Base-by-base conservation (phyloP, 2,113 vertebrate species). In the Gopherus evgoodei region DNA sequence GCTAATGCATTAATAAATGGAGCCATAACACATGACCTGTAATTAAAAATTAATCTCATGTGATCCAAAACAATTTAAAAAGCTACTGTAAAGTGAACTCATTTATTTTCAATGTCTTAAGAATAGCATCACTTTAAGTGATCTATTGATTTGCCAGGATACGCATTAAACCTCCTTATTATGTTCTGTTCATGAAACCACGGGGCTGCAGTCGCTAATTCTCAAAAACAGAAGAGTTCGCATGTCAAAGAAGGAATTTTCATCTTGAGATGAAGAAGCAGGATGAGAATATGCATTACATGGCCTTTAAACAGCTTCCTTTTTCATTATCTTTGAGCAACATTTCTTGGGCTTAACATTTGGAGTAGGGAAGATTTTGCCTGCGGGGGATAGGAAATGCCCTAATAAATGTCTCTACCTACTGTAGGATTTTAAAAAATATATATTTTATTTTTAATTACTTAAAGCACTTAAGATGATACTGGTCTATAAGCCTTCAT, bases 21-120 rank as follows among this genome's bases (percentile, higher is more conserved):
- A 93, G 11, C 76, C 91, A 81, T 75, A 91, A 84, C 57, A 86
- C 11, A 65, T 81, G 29, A 56, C 42, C 78, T 83, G 14, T 91
- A 92, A 89, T 88, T 92, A 91, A 93, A 91, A 88, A 90, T 93
- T 42, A 92, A 90, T 88, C 38, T 50, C 90, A 35, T 47, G 27
- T 78, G 69, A 59, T 76, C 44, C 87, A 59, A 54, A 65, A 38
- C 2, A 72, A 12, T 27, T 53, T 85, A 79, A 92, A 96, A 91
- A 89, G 21, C 8, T 89, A 83, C 56, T 78, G 1, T 87, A 72
- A 90, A 83, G 7, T 52, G 42, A 93, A 82, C 35, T 31, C 83
- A 91, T 44, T 93, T 94, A 84, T 92, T 84, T 82, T 91, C 53
- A 49, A 1, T 76, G 44, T 81, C 59, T 94, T 75, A 92, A 49